Base-by-base conservation (phyloP, 2,888 invertebrate species). In the Melikaiella ostensackeni region DNA sequence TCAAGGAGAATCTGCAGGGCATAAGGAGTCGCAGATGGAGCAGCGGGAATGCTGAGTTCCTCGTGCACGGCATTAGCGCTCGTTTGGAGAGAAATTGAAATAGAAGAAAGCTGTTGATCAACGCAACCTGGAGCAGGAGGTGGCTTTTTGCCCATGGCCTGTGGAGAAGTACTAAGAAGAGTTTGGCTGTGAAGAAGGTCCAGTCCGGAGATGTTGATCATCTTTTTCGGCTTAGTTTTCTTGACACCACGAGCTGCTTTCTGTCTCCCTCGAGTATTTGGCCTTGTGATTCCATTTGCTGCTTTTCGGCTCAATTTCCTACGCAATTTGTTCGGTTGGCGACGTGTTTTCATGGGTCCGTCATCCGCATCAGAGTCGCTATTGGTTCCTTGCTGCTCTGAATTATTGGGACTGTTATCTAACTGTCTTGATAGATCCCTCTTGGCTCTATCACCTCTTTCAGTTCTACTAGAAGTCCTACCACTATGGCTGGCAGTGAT, bases 71-170 rank as follows among this genome's bases (percentile, higher is more conserved):
- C 92, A 33, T 93, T 92, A 79, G 95, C 93, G 88, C 95, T 95
- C 88, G 95, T 93, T 86, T 93, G 93, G 76, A 95, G 93, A 61
- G 96, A 95, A 30, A 91, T 84, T 75, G 93, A 93, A 75, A 97
- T 92, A 63, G 96, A 95, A 5, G 97, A 97, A 79, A 98, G 92
- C 84, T 97, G 97, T 90, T 98, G 97, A 91, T 97, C 98, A 78
- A 98, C 96, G 90, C 97, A 97, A 75, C 98, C 98, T 13, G 97
- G 97, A 66, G 97, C 97, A 42, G 97, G 97, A 57, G 97, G 97
- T 82, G 96, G 93, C 90, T 95, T 95, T 88, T 95, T 95, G 11
- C 95, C 94, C 86, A 93, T 92, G 70, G 94, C 93, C 91, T 96
- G 96, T 75, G 95, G 95, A 30, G 96, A 95, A 24, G 97, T 97